Base-by-base conservation (phyloP, 2,888 invertebrate species). In the Odontocolon sp. region DNA sequence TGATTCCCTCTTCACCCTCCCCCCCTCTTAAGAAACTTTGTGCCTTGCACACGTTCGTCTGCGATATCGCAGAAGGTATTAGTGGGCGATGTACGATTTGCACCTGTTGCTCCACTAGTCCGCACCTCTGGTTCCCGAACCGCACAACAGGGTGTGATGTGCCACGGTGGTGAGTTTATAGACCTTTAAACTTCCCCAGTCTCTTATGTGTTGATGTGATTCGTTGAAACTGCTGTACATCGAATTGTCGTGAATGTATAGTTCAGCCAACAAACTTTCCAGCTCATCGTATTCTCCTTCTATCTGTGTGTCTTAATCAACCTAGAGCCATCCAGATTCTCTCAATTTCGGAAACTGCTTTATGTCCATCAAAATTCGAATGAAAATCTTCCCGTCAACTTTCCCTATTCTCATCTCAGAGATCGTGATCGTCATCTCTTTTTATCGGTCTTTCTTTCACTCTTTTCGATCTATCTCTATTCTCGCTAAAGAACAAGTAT, bases 101-200 rank as follows among this genome's bases (percentile, higher is more conserved):
- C 61, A 73, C 73, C 73, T 73, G 73, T 73, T 73, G 73, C 73
- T 73, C 52, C 36, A n/a, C 40, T 18, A n/a, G n/a, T n/a, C 42
- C 23, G 26, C 23, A 38, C 38, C 52, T 18, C 59, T 40, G 47
- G 59, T 36, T 36, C 36, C 8, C 52, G 42, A 14, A 36, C 4
- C 36, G 47, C 36, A 14, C 31, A 14, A 45, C 5, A 9, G 42
- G 28, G 45, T 14, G 33, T 18, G 28, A 23, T 40, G 56, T 9
- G 42, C 56, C 33, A 9, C 28, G 31, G 31, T 16, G 33, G 33
- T 3, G 61, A 74, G 14, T 56, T 56, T 56, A 9, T 23, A 14
- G 14, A 38, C 40, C 59, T 67, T 61, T 8, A 16, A 14, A 54
- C 33, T 36, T 16, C n/a, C 33, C 18, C 1, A 18, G 23, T 21